Conservation (phyloP, 2,113 vertebrate species). For the Agapornis roseicollis region DNA sequence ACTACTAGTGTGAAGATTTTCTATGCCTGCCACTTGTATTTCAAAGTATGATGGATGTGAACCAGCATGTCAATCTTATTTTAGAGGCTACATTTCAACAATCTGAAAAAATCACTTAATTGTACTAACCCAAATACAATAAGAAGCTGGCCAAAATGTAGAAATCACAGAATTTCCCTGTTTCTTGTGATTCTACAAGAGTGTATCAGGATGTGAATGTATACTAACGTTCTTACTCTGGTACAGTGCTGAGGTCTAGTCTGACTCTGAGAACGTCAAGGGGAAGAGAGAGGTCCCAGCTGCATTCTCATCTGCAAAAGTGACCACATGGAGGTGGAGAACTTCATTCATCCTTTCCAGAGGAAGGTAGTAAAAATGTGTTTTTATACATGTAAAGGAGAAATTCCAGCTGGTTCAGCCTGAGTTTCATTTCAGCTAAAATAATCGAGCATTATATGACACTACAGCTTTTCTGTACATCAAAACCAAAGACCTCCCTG, state of each 20-base stretch:
- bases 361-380: fast-evolving
- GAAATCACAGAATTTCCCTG: neutral
- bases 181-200: neutral
- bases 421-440: neutral
- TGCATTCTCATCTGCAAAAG: neutral
- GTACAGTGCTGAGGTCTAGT: neutral
- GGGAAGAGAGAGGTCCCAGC: fast-evolving
- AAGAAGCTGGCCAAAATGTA: neutral
- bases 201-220: neutral
- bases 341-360: neutral
- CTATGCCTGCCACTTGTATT: neutral
- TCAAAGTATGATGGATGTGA: neutral
- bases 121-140: neutral
- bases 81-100: neutral
- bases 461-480: neutral
- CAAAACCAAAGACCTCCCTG: neutral
- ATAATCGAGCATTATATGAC: neutral
- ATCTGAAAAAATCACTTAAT: neutral
- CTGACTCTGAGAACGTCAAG: neutral
- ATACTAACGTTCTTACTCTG: neutral
- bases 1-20: neutral
- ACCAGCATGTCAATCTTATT: neutral
- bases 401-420: neutral
- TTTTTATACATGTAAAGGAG: neutral
- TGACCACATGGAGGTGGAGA: neutral